Conservation (phyloP, 2,888 invertebrate genomes). For the Aphidoletes aphidimyza region DNA sequence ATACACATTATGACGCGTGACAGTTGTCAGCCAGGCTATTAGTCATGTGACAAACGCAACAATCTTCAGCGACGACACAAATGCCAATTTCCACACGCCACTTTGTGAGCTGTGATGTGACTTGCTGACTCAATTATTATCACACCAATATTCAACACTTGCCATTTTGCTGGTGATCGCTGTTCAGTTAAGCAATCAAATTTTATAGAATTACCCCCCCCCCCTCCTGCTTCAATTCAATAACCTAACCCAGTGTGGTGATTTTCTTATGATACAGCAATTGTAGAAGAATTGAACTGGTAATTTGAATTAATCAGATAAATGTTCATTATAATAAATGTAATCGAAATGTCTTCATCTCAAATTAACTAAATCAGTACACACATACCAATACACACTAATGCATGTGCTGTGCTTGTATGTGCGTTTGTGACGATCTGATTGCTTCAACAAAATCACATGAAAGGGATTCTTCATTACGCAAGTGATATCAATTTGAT, state of each 20-base stretch:
- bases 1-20: too few species aligned
- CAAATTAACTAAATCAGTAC: slow-evolving; percentile 7
- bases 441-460: background rate
- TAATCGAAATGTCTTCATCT: slow-evolving; percentile 35
- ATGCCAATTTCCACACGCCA: too few species aligned
- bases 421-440: background rate
- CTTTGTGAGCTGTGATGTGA: background rate
- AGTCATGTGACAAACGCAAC: too few species aligned
- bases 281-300: background rate
- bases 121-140: background rate
- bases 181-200: slow-evolving; percentile 30
- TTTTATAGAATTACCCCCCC: background rate
- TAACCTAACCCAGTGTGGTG: background rate
- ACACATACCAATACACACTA: background rate
- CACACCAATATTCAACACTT: background rate
- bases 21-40: too few species aligned
- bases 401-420: background rate
- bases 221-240: background rate
- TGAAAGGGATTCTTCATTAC: background rate
- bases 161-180: background rate
- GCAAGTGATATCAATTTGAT: background rate
- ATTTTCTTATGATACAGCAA: background rate
- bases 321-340: slow-evolving; percentile 2
- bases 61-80: too few species aligned
- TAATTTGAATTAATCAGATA: slow-evolving; percentile 46